Percentiles rank a stretch among this genome's conserved stretches.
Evolutionary conservation across 2,797 vertebrate species (phyloP).

Genomic region (Sparidentex hasta): DNA sequence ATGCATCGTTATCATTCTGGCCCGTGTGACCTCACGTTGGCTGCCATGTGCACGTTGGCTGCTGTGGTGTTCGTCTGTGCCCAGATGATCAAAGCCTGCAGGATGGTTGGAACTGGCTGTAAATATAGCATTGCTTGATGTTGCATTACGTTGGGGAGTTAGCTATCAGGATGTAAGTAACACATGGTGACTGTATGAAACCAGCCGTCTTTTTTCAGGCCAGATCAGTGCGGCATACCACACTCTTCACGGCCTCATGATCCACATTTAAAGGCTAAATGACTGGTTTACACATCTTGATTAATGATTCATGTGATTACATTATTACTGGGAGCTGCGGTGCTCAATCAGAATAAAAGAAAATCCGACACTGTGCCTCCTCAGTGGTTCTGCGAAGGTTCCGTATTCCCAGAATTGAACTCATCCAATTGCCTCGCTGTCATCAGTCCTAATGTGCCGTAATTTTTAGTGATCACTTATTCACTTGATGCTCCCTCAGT

Average conservation of each 20-base stretch:
- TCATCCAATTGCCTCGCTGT: slow-evolving; percentile 36
- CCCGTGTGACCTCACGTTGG: slow-evolving; percentile 10
- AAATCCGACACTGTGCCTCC: slow-evolving; percentile 12
- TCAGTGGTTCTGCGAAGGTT: slow-evolving; percentile 26
- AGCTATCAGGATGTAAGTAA: slow-evolving; percentile 44
- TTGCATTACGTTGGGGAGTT: slow-evolving; percentile 52
- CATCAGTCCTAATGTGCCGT: slow-evolving; percentile 47
- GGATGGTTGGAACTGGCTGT: slow-evolving; percentile 27
- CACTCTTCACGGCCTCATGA: slow-evolving; percentile 29
- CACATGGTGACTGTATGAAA: slow-evolving; percentile 44
- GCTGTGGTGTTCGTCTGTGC: slow-evolving; percentile 8
- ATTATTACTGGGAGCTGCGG: slow-evolving; percentile 34
- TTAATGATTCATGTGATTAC: slow-evolving; percentile 62
- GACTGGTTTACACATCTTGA: slow-evolving; percentile 55
- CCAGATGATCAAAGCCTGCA: slow-evolving; percentile 44
- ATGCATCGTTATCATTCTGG: slow-evolving; percentile 35
- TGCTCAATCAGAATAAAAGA: slow-evolving; percentile 32
- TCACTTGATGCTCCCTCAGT: slow-evolving; percentile 41
- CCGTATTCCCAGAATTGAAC: slow-evolving; percentile 39
- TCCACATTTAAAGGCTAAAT: slow-evolving; percentile 63
- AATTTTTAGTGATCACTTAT: slow-evolving; percentile 43
- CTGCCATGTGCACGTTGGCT: slow-evolving; percentile 10
- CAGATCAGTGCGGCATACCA: slow-evolving; percentile 48
- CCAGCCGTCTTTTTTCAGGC: slow-evolving; percentile 37
- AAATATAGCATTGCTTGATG: slow-evolving; percentile 43